Percentiles rank a stretch among this genome's conserved stretches.
Evolutionary conservation across 2,797 vertebrate genomes (phyloP).

Genomic region (Syndactyla subalaris): DNA sequence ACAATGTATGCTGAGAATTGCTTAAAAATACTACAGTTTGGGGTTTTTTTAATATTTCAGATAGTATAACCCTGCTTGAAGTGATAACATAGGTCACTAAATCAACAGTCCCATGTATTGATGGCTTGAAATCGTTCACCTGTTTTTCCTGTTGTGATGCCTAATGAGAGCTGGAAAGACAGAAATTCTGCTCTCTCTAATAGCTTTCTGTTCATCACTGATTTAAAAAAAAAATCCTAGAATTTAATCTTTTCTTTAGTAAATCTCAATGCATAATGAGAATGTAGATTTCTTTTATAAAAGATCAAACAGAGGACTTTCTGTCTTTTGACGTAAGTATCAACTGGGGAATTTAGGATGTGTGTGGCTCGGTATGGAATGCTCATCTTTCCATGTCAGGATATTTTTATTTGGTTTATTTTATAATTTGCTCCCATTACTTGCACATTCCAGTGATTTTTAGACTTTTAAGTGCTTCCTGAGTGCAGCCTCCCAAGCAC

Average conservation of each 20-base stretch:
- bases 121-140: not conserved
- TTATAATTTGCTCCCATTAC: slow-evolving; percentile 37
- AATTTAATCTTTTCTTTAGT: not conserved
- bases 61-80: not conserved
- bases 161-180: not conserved
- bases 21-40: not conserved
- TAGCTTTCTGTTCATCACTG: not conserved
- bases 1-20: not conserved
- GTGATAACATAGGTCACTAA: not conserved
- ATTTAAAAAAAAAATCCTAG: not conserved
- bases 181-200: not conserved
- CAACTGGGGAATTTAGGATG: not conserved
- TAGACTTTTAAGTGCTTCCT: slow-evolving; percentile 25
- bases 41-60: not conserved
- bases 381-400: not conserved
- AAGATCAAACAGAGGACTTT: not conserved
- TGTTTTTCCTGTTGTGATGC: not conserved
- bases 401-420: slow-evolving; percentile 45
- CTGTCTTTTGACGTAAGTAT: not conserved
- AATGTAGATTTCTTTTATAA: not conserved
- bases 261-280: not conserved
- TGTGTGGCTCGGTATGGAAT: not conserved
- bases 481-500: not conserved
- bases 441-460: slow-evolving; percentile 44
- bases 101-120: not conserved